Conservation (phyloP, 2,113 vertebrate species). For the Sebastes schlegelii region DNA sequence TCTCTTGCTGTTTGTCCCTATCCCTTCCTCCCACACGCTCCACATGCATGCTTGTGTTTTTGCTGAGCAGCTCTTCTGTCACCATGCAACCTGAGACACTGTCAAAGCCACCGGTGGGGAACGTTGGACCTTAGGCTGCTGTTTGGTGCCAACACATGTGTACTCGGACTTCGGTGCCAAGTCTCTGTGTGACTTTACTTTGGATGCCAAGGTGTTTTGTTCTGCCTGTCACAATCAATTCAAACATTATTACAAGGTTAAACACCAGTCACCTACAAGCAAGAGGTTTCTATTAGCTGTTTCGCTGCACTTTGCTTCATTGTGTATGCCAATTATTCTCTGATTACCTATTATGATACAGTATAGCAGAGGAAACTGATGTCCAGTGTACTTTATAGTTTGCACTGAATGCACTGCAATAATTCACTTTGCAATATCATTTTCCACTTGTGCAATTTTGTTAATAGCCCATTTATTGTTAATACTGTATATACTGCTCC, state of each 20-base stretch:
- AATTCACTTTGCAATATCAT: too few relatives aligned
- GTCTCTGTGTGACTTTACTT: conserved; percentile 45
- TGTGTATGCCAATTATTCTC: background rate
- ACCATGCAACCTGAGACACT: conserved; percentile 46
- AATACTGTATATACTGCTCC: too few relatives aligned
- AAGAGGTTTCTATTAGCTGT: conserved; percentile 3
- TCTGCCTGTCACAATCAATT: conserved; percentile 50
- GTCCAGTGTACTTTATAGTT: too few relatives aligned
- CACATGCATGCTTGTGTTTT: conserved; percentile 37
- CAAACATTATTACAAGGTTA: conserved; percentile 53
- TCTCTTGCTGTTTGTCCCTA: conserved; percentile 11
- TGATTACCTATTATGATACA: background rate
- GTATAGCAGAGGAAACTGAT: too few relatives aligned
- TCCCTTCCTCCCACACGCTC: conserved; percentile 40
- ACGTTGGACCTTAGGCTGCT: conserved; percentile 44
- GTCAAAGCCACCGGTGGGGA: conserved; percentile 44
- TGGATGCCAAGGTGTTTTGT: conserved; percentile 61
- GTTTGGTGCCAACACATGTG: conserved; percentile 58
- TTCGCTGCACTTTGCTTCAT: conserved; percentile 5
- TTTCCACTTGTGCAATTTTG: too few relatives aligned
- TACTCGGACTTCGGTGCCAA: conserved; percentile 54
- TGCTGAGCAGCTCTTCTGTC: conserved; percentile 43
- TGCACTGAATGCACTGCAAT: too few relatives aligned
- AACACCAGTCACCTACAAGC: conserved; percentile 40
- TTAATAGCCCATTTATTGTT: too few relatives aligned